These are phyloP conservation scores for Orcinus orca DNA, from an alignment of 2,113 vertebrate genomes.

Conservation along the genomic window DNA sequence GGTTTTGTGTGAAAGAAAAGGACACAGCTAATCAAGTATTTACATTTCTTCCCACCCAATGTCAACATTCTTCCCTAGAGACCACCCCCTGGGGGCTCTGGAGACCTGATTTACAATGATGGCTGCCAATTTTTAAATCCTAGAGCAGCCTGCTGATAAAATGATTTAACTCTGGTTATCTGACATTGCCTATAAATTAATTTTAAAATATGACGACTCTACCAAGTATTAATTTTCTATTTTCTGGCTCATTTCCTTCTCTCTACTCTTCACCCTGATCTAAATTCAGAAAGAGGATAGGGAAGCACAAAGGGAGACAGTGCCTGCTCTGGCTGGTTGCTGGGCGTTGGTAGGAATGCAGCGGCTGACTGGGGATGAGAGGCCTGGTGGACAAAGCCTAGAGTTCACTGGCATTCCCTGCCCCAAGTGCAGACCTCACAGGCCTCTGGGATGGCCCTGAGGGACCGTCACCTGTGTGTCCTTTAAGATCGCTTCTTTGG, in stretches of 20 bases:
- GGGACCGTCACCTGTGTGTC: neutral
- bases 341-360: neutral
- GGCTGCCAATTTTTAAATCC: slow-evolving; percentile 62
- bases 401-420: neutral
- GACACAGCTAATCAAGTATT: slow-evolving; percentile 61
- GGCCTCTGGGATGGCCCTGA: neutral
- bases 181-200: slow-evolving; percentile 71
- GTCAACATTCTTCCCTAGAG: slow-evolving; percentile 34
- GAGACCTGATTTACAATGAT: slow-evolving; percentile 51
- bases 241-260: slow-evolving; percentile 78
- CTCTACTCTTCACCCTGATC: slow-evolving; percentile 56
- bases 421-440: too few species aligned
- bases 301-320: neutral
- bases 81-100: slow-evolving; percentile 4
- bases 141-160: slow-evolving; percentile 59
- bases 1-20: slow-evolving; percentile 6
- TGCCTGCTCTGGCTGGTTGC: neutral
- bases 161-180: slow-evolving; percentile 67
- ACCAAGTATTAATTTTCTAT: slow-evolving; percentile 76
- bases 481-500: neutral
- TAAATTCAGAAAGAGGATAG: slow-evolving; percentile 54
- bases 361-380: neutral
- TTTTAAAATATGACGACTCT: slow-evolving; percentile 73
- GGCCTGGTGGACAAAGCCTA: neutral
- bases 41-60: slow-evolving; percentile 36